A percentile compares a stretch with the other conserved stretches of the same genome.
Evolutionary conservation across 2,888 invertebrate species (phyloP).

Genomic region (Drosophila rubida): DNA sequence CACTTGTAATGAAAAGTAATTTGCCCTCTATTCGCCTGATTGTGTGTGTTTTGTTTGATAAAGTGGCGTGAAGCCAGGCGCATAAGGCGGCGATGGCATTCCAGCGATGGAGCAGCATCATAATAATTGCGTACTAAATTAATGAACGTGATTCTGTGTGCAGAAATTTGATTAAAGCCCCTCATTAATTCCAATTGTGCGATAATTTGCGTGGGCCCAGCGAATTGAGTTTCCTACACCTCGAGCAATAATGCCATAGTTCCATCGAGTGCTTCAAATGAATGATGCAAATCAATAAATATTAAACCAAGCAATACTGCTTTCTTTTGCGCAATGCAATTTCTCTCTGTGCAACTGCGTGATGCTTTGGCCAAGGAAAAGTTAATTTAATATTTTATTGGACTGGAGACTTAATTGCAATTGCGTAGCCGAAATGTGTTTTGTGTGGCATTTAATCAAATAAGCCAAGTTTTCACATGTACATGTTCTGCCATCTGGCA

Average conservation of each 20-base stretch:
- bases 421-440: slow-evolving; percentile 28
- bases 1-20: slow-evolving; percentile 77
- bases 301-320: neutral
- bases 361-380: slow-evolving; percentile 15
- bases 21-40: slow-evolving; percentile 71
- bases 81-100: slow-evolving; percentile 9
- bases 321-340: no score
- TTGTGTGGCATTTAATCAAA: slow-evolving; percentile 48
- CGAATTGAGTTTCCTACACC: slow-evolving; percentile 12
- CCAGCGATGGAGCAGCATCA: slow-evolving; percentile 37
- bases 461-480: slow-evolving; percentile 20
- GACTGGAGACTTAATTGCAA: slow-evolving; percentile 47
- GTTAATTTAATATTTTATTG: slow-evolving; percentile 46
- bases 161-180: slow-evolving; percentile 74
- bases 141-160: slow-evolving; percentile 72
- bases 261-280: slow-evolving; percentile 3
- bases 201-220: slow-evolving; percentile 47
- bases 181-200: slow-evolving; percentile 75
- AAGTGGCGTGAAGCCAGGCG: slow-evolving; percentile 28
- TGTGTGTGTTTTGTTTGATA: slow-evolving; percentile 73
- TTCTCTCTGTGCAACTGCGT: slow-evolving; percentile 10
- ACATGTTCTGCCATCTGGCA: neutral
- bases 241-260: slow-evolving; percentile 8
- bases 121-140: slow-evolving; percentile 76
- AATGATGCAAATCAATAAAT: slow-evolving; percentile 3